A percentile compares a stretch with the other conserved stretches of the same genome.
phyloP scores from a whole-genome alignment of 2,888 invertebrate species.

The Leucoptera coffeella region DNA sequence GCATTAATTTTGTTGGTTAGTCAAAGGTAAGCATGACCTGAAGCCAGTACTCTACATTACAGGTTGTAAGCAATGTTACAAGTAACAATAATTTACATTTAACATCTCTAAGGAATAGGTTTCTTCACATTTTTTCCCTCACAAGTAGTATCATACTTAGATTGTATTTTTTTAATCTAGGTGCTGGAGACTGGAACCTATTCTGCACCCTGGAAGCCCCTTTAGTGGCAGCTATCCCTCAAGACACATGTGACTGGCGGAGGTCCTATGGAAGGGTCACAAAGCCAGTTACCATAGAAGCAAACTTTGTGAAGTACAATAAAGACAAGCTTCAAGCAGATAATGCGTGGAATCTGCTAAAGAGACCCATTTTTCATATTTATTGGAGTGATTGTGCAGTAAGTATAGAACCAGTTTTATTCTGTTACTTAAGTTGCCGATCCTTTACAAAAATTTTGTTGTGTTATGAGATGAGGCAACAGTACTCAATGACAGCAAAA shows the following conservation, averaged over 20 bases:
- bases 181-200: constrained; percentile 79
- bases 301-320: constrained; percentile 74
- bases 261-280: constrained; percentile 82
- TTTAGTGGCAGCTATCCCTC: constrained; percentile 72
- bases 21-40: no score
- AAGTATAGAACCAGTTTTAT: no score
- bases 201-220: constrained; percentile 78
- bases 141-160: neutral
- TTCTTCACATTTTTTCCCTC: neutral
- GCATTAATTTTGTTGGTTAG: no score
- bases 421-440: no score
- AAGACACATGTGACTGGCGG: constrained; percentile 88
- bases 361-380: constrained; percentile 87
- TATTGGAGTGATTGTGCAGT: constrained; percentile 95
- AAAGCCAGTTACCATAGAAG: constrained; percentile 77
- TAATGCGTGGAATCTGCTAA: constrained; percentile 70
- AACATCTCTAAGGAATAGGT: no score
- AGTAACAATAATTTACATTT: no score
- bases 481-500: no score
- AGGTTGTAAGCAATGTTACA: no score
- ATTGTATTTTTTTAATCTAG: constrained; percentile 24
- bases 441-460: no score
- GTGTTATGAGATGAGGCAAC: no score
- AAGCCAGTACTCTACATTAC: no score
- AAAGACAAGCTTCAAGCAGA: constrained; percentile 67